Evolutionary conservation across 2,888 invertebrate species (phyloP), one percentile per base, ranked within the genome.

Genomic region (Entomobrya proxima): DNA sequence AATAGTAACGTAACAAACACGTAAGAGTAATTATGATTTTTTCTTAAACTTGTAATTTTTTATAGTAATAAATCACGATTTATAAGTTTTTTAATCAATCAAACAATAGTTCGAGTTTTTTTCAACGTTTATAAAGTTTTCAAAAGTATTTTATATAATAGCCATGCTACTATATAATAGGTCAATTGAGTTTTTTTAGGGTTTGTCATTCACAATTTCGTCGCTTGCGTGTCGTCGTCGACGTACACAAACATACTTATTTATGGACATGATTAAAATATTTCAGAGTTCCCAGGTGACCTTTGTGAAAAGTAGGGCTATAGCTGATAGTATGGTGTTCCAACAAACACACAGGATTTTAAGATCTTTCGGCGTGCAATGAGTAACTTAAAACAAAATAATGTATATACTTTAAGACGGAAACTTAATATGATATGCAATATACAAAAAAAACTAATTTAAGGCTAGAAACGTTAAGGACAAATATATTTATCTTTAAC

Each of bases 61-160:
- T 78, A 32, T 47, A 47, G 11, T 78, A 78, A 30, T 79, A 79
- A 79, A 79, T 79, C 78, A 79, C 78, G 78, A 52, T 79, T 35
- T 32, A 64, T 37, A 35, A 21, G n/a, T n/a, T 64, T 32, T 64
- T 64, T 64, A 50, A 79, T 79, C 67, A 79, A 67, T 79, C 78
- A 67, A 67, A 79, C 32, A 50, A 47, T 24, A 37, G 21, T 50
- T 78, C 64, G 50, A 44, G 50, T 67, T 61, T 52, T 35, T 78
- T 61, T 30, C 2, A 37, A 64, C 4, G 4, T 11, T 64, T 64
- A n/a, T n/a, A n/a, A n/a, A n/a, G n/a, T 64, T 18, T 64, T 64
- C 24, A 55, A 55, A 55, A 55, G 55, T 55, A 55, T 55, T 55
- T 52, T 21, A 52, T 21, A 52, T 52, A 52, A 52, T 52, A 52